Base-by-base conservation (phyloP, 1,140 invertebrate genomes). In the Temnothorax curvispinosus region DNA sequence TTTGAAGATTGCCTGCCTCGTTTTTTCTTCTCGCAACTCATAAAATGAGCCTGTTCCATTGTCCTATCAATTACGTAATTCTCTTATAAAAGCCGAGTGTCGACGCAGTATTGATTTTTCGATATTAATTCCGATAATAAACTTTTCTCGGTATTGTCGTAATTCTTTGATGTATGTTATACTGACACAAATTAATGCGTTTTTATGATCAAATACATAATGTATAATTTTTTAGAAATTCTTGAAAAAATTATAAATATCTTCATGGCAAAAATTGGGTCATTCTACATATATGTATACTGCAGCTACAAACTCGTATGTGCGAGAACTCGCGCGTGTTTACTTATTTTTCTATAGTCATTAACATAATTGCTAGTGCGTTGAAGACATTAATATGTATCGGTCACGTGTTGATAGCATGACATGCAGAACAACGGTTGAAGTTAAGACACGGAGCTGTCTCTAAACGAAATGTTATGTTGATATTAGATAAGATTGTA, bases 1-100 rank as follows among this genome's bases (percentile, higher is more conserved):
- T 94, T 95, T 94, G 91, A 94, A 94, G 93, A 94, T 94, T 93
- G 93, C 72, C 67, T 62, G 58, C 15, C 27, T 87, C 11, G 38
- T 87, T 81, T 92, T 32, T 92, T 32, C 84, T 62, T 86, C 58
- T 89, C 76, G 8, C 44, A 62, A 27, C 11, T 38, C 38, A 41
- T 35, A 50, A 67, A 54, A 32, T 18, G 4, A n/a, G 3, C 8
- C 32, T 7, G 3, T 18, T 60, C 21, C 11, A 3, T 15, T 3
- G 0, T 74, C 8, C 32, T 54, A 52, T 52, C 64, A 41, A 35
- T 18, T 21, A 41, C 38, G 6, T 41, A 41, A 41, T 41, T 27
- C 27, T 27, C 27, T 44, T 44, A 44, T 44, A 44, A 44, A 44
- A 44, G 9, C 8, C 9, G 41, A 44, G 27, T 27, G 27, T 44